Conservation (phyloP, 2,113 vertebrate genomes). For the Danionella cerebrum region DNA sequence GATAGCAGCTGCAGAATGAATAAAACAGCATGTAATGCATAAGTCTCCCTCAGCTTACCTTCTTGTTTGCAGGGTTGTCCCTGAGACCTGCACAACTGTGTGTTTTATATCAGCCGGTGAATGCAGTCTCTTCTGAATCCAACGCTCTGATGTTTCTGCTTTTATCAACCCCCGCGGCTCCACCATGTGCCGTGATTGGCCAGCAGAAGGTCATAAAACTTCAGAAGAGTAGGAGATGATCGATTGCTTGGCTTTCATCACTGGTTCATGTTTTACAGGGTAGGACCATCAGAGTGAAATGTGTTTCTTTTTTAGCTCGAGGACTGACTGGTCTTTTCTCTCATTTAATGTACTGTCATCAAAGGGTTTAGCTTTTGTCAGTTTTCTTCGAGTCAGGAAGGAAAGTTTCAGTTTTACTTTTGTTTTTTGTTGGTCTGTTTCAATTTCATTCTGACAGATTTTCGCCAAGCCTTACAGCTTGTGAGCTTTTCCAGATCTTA, state of each 20-base stretch:
- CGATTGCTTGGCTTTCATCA: neutral
- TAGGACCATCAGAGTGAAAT: neutral
- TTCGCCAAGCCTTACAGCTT: too few species aligned
- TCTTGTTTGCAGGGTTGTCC: neutral
- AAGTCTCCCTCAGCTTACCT: constrained; percentile 11
- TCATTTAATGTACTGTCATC: neutral
- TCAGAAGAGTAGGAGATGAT: constrained; percentile 41
- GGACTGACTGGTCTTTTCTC: neutral
- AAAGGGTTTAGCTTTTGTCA: too few species aligned
- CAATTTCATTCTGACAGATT: too few species aligned
- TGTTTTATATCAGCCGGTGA: constrained; percentile 1
- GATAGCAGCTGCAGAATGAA: neutral
- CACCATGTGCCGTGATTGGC: constrained; percentile 39
- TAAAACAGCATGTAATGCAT: neutral
- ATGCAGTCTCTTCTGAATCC: constrained; percentile 7
- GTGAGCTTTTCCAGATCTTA: too few species aligned
- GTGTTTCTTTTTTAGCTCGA: neutral
- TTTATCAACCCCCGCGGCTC: constrained; percentile 40
- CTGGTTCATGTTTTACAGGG: neutral
- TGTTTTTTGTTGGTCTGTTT: too few species aligned
- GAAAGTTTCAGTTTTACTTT: too few species aligned
- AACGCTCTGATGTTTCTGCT: constrained; percentile 13
- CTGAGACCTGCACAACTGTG: neutral
- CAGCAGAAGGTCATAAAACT: constrained; percentile 46
- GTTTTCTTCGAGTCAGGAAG: too few species aligned